Evolutionary conservation across 2,797 vertebrate genomes (phyloP).

Genomic region (Urophycis tenuis): DNA sequence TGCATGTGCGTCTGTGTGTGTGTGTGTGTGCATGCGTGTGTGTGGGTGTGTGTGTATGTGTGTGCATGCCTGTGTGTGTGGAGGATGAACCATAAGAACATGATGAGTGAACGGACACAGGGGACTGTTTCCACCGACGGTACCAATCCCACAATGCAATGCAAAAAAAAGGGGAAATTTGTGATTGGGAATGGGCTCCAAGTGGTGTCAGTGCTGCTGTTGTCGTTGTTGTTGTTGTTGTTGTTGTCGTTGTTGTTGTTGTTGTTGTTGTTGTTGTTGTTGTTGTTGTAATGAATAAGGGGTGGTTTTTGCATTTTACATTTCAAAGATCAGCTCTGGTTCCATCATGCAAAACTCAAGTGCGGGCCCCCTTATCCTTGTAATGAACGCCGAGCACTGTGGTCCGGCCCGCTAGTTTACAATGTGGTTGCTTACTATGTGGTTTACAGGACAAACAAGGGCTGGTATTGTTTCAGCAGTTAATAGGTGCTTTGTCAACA

Average conservation of each 20-base stretch:
- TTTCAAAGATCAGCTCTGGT: neutral
- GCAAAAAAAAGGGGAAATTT: neutral
- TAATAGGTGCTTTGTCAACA: slow-evolving; percentile 34
- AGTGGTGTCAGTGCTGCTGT: neutral
- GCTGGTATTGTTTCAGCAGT: slow-evolving; percentile 33
- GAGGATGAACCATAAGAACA: neutral
- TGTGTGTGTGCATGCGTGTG: too few relatives aligned
- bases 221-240: too few relatives aligned
- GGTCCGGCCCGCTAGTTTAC: neutral
- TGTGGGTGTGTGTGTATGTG: neutral
- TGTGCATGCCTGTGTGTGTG: neutral
- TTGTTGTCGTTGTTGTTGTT: too few relatives aligned
- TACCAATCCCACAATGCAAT: slow-evolving; percentile 4
- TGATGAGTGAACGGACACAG: neutral
- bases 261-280: too few relatives aligned
- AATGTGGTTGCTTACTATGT: neutral
- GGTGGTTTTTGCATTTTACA: neutral
- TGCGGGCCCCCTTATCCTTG: neutral
- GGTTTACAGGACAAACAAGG: slow-evolving; percentile 15
- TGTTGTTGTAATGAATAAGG: neutral
- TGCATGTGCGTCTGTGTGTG: too few relatives aligned
- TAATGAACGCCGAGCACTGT: neutral
- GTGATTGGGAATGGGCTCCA: neutral
- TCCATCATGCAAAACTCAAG: neutral
- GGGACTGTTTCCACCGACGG: neutral